Evolutionary conservation across 2,888 invertebrate species (phyloP), one percentile per base, ranked within the genome.

Genomic region (Cheiracanthium punctorium): DNA sequence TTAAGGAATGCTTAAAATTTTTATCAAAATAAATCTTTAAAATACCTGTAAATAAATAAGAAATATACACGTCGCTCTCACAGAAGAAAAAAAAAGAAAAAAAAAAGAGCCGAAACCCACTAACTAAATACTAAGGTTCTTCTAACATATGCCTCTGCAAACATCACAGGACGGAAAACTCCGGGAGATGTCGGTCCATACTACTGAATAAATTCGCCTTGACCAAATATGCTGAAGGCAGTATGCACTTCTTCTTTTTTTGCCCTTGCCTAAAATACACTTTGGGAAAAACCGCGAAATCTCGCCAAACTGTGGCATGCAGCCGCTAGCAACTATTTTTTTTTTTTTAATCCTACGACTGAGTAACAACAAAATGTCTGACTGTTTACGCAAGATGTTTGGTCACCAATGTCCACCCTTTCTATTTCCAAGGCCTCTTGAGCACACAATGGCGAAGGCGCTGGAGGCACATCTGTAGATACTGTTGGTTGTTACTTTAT

Each of bases 301-400:
- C 72, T 73, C 82, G 77, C 82, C 82, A 77, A 82, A 12, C n/a
- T 37, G 33, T 43, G 48, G 41, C 20, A 64, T 30, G 28, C 41
- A 41, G 24, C 74, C 37, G 2, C 24, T 24, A 58, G 58, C 58
- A 24, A 24, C 1, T 58, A 24, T 17, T 37, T 37, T 37, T 24
- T 58, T 58, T 17, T 37, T 37, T 37, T 24, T 20, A 7, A 2
- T 17, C 14, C 58, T 17, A 58, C 24, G 58, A 24, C 43, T 33
- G 71, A 48, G 37, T 37, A 70, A 70, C 37, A 69, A 73, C 73
- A 77, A 85, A 79, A 79, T 52, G 69, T 64, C 69, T 37, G 64
- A 41, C 72, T 85, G 84, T 85, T 85, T 79, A 85, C 84, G 77
- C 24, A 79, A 79, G 79, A 85, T 85, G 84, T 85, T 85, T 85